A percentile compares a stretch with the other conserved stretches of the same genome.
phyloP scores from a whole-genome alignment of 2,113 vertebrate species.

The Morone chrysops region DNA sequence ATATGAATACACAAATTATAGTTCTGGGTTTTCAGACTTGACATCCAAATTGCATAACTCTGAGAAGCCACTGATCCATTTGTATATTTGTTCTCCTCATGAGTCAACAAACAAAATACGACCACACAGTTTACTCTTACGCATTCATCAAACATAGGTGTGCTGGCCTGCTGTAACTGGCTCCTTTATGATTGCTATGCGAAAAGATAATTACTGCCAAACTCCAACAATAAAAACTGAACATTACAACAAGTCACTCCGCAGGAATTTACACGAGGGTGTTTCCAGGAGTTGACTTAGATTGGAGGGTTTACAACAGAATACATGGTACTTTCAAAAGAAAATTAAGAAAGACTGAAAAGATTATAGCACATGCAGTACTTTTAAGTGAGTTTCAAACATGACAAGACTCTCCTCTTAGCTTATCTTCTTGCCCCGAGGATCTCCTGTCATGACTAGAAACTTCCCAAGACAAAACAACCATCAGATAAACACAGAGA shows the following conservation, averaged over 20 bases:
- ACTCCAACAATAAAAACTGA: constrained; percentile 57
- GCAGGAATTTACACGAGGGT: constrained; percentile 51
- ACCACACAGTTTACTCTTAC: constrained; percentile 25
- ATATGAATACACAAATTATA: neutral
- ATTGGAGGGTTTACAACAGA: neutral
- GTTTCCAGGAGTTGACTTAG: constrained; percentile 29
- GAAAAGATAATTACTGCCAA: constrained; percentile 26
- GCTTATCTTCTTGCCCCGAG: constrained; percentile 29
- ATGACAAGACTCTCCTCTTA: constrained; percentile 30
- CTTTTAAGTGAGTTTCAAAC: constrained; percentile 10
- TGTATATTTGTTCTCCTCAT: neutral
- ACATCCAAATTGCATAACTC: neutral
- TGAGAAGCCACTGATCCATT: neutral
- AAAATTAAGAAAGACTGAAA: constrained; percentile 8
- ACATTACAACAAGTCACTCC: constrained; percentile 42
- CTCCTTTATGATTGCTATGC: constrained; percentile 30
- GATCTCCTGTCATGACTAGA: constrained; percentile 48
- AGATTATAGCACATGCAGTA: neutral
- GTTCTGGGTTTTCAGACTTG: neutral
- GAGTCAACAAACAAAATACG: constrained; percentile 14
- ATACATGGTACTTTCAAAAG: constrained; percentile 14
- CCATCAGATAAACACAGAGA: constrained; percentile 56
- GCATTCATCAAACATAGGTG: constrained; percentile 59
- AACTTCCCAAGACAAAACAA: constrained; percentile 46
- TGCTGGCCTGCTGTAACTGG: constrained; percentile 41